Percentiles rank a stretch among this genome's conserved stretches.
Conservation (phyloP, 2,888 invertebrate genomes). For the Sepiola atlantica region DNA sequence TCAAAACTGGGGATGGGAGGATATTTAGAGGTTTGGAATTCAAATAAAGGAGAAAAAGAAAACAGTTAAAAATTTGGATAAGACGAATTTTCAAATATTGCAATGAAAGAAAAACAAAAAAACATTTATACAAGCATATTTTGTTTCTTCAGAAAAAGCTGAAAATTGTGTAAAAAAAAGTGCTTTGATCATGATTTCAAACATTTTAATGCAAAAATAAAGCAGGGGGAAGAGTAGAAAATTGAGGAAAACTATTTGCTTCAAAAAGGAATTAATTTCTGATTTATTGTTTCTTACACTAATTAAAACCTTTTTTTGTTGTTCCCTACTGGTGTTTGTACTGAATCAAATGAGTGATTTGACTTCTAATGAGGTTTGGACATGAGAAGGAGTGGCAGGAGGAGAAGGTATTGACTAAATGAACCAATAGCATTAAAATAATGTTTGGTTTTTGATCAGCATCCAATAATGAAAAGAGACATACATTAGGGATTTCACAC, state of each 20-base stretch:
- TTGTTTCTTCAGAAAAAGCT: background rate
- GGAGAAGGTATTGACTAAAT: background rate
- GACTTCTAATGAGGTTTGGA: background rate
- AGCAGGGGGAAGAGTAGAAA: background rate
- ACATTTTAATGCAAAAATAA: background rate
- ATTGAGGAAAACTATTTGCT: background rate
- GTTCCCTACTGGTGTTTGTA: background rate
- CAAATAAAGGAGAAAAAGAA: background rate
- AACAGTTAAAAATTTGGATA: background rate
- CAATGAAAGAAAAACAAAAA: background rate
- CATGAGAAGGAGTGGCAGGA: background rate
- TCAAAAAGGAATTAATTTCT: background rate
- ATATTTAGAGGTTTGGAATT: too few species aligned
- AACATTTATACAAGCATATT: background rate
- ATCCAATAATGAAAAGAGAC: background rate
- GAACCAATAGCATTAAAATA: background rate
- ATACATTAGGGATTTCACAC: background rate
- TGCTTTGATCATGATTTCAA: constrained; percentile 14
- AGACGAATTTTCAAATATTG: background rate
- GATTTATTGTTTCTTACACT: background rate
- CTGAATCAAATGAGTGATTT: background rate
- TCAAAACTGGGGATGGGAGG: too few species aligned
- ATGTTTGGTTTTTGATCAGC: constrained; percentile 32
- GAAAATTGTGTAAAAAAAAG: background rate
- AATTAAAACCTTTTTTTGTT: background rate